Evolutionary conservation across 2,888 invertebrate species (phyloP).

Genomic region (Buathra laborator): DNA sequence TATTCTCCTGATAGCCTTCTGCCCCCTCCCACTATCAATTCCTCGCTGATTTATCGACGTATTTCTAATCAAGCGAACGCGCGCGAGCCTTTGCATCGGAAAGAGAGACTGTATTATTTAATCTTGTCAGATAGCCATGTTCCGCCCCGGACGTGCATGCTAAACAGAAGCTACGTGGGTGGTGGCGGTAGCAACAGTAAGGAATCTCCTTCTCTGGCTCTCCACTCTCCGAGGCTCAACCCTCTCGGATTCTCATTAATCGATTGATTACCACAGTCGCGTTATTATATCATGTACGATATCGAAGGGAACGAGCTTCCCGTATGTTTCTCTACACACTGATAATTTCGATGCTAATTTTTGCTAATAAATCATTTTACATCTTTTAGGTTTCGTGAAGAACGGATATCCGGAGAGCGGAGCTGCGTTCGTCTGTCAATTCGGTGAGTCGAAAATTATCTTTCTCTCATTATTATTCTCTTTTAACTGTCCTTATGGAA

Average conservation of each 20-base stretch:
- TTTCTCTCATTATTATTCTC: background rate
- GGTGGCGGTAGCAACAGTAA: constrained; percentile 72
- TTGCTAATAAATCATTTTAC: constrained; percentile 20
- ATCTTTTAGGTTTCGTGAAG: constrained; percentile 78
- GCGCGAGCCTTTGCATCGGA: constrained; percentile 60
- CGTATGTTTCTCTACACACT: background rate
- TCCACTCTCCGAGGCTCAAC: constrained; percentile 35
- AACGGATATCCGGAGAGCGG: constrained; percentile 77
- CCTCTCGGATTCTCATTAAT: constrained; percentile 47
- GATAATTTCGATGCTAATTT: background rate
- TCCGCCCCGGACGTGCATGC: constrained; percentile 79
- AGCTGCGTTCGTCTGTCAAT: constrained; percentile 75
- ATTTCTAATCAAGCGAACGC: constrained; percentile 80
- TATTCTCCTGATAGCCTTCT: constrained; percentile 3
- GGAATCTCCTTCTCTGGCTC: constrained; percentile 44
- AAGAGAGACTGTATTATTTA: constrained; percentile 80
- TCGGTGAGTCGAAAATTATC: constrained; percentile 76
- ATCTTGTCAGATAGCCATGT: constrained; percentile 82
- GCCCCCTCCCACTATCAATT: constrained; percentile 31
- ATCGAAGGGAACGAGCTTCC: background rate
- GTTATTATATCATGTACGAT: constrained; percentile 16
- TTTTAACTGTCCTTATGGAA: background rate
- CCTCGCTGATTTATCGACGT: constrained; percentile 78
- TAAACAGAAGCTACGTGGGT: constrained; percentile 83
- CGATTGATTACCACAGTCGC: constrained; percentile 53